These are phyloP conservation scores for Exocentrus adspersus DNA, from an alignment of 2,888 invertebrate genomes.

Conservation along the genomic window DNA sequence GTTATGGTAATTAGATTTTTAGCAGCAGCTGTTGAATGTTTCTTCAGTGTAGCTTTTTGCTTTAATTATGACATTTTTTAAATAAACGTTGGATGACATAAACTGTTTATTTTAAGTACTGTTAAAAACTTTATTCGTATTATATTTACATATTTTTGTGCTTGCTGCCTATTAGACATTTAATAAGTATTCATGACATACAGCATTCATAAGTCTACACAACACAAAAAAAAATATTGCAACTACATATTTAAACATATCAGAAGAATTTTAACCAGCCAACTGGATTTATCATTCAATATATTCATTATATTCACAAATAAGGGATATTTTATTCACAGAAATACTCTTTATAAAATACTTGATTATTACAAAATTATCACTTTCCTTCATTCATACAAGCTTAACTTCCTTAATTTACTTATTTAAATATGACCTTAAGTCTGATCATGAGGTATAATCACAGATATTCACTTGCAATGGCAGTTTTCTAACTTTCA, in stretches of 20 bases:
- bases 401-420: slow-evolving; percentile 60
- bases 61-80: too few relatives aligned
- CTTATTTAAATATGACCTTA: slow-evolving; percentile 54
- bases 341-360: slow-evolving; percentile 61
- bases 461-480: slow-evolving; percentile 66
- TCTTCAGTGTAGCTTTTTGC: too few relatives aligned
- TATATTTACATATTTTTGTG: slow-evolving; percentile 56
- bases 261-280: slow-evolving; percentile 42
- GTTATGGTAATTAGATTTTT: too few relatives aligned
- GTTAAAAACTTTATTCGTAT: slow-evolving; percentile 49
- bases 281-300: slow-evolving; percentile 62
- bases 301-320: too few relatives aligned
- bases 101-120: slow-evolving; percentile 35
- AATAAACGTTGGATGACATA: too few relatives aligned
- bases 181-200: slow-evolving; percentile 17
- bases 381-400: slow-evolving; percentile 62
- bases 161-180: too few relatives aligned
- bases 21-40: too few relatives aligned
- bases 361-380: slow-evolving; percentile 63
- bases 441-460: slow-evolving; percentile 63
- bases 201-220: slow-evolving; percentile 27
- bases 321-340: slow-evolving; percentile 59
- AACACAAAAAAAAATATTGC: slow-evolving; percentile 36
- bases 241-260: slow-evolving; percentile 35
- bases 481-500: slow-evolving; percentile 68